Base-by-base conservation (phyloP, 2,113 vertebrate genomes). In the Anser brachyrhynchus region DNA sequence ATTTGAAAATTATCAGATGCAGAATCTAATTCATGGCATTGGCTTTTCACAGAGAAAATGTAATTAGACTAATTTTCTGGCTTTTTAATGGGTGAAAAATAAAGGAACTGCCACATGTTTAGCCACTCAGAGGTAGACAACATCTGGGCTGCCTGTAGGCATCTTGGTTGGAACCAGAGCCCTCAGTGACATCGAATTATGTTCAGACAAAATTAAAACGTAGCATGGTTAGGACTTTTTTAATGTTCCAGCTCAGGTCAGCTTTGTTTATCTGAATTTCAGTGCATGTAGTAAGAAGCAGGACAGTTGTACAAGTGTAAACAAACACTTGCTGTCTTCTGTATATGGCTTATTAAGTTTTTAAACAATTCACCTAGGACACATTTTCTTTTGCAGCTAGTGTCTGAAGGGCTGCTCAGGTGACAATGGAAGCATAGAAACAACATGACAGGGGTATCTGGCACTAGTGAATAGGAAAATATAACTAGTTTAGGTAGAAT, bases 101-200 rank as follows among this genome's bases (percentile, higher is more conserved):
- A 13, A 58, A 87, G 35, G 70, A 13, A 29, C 13, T 80, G 44
- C 54, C 64, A 43, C 61, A 21, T 82, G 49, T 83, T 90, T 37
- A 77, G 25, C 37, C 23, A 8, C 2, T 9, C 90, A 8, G 0
- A 0, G 6, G 76, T 31, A 12, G 2, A n/a, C 69, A 46, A 28
- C 23, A 13, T 46, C 7, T 4, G 25, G 21, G 33, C 28, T 92
- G 58, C 2, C 52, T 95, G 22, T 54, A 37, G 39, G 55, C 35
- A 69, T 5, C 49, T 72, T 87, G 25, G 5, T 39, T 84, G 13
- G 35, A 87, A 17, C 44, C 43, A 57, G 62, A 75, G 22, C 43
- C 46, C 35, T 89, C 23, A 74, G 75, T 39, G 64, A 44, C 44
- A 65, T 9, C 26, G 49, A 66, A 41, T 31, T 28, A 58, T 72